Base-by-base conservation (phyloP, 2,113 vertebrate species). In the Zingel zingel region DNA sequence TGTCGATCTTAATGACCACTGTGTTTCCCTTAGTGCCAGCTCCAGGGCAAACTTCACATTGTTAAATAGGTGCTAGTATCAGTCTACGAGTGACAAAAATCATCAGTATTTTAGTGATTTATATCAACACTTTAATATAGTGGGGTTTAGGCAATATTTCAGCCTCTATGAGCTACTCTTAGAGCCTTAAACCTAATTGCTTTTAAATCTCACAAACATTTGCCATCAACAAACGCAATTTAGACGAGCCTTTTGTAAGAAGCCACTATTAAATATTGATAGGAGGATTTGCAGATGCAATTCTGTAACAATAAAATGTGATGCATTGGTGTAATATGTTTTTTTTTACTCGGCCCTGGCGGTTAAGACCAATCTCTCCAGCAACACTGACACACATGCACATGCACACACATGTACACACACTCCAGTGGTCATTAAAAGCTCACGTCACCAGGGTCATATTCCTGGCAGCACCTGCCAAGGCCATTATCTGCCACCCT, bases 401-500 rank as follows among this genome's bases (percentile, higher is more conserved):
- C 74, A 72, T 16, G 43, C 50, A 47, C 69, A 81, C 48, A 56
- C 66, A 51, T 48, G 19, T 16, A 66, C 86, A 47, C 82, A 84
- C 80, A 62, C 76, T 73, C 74, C 74, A 85, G 81, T 81, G 86
- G 88, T 89, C 88, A 90, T 92, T 91, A 86, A 92, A 91, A 87
- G 83, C 89, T 33, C 73, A 58, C 65, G 47, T 88, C 86, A 89
- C 89, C 76, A 59, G 89, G 82, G 85, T 65, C 87, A 70, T 72
- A 87, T 89, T 81, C 81, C 77, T 87, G 87, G 87, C 81, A 92
- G 87, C 74, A 89, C 87, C 89, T 85, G 91, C 92, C 89, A 92
- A 87, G 82, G 88, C 92, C 92, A 93, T 93, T 94, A 92, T 93
- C 89, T 82, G 89, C 86, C 89, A 85, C 88, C 83, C 90, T 84